A percentile compares a stretch with the other conserved stretches of the same genome.
phyloP scores from a whole-genome alignment of 2,797 vertebrate genomes.

The Jordanella pulchra region DNA sequence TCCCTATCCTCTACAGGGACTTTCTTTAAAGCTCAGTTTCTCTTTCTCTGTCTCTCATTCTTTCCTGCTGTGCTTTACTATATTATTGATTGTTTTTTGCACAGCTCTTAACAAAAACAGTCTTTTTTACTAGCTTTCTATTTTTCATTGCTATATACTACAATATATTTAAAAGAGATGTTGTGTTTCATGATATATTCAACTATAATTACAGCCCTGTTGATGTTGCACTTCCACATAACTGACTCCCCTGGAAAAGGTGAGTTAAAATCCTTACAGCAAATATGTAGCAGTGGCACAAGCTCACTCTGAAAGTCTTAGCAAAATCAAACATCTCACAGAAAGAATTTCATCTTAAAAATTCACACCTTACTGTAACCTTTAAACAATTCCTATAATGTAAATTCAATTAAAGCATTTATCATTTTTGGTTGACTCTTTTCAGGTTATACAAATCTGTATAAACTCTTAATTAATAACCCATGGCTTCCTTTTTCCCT shows the following conservation, averaged over 20 bases:
- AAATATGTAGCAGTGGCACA: background rate
- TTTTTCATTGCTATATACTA: background rate
- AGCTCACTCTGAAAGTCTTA: background rate
- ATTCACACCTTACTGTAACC: background rate
- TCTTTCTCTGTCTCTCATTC: background rate
- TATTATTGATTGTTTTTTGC: background rate
- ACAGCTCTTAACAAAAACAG: background rate
- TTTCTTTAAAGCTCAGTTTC: constrained; percentile 6
- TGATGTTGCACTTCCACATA: background rate
- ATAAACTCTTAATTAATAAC: background rate
- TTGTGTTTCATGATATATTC: background rate
- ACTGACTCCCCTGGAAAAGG: background rate
- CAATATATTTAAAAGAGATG: background rate
- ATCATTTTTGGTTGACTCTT: background rate
- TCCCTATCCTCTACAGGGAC: background rate
- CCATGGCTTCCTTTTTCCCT: background rate
- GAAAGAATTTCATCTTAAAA: background rate
- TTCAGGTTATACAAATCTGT: background rate
- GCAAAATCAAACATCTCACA: background rate
- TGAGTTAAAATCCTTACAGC: no score
- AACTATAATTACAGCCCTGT: background rate
- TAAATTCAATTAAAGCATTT: background rate
- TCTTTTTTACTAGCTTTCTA: background rate
- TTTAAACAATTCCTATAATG: background rate
- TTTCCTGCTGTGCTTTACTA: background rate